phyloP scores from a whole-genome alignment of 2,113 vertebrate species.

The Triplophysa siluroides region DNA sequence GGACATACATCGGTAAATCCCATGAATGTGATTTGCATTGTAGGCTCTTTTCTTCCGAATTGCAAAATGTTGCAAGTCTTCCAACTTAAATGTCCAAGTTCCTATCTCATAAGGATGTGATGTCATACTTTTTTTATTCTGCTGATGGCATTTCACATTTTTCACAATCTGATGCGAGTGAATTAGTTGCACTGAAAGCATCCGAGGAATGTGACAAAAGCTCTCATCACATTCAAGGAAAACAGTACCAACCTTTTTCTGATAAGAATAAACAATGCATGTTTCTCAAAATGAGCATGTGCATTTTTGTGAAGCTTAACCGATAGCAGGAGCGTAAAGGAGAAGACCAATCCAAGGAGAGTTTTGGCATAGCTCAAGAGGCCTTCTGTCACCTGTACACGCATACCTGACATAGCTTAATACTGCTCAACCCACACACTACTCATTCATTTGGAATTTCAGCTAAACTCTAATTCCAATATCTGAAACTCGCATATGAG shows the following conservation, averaged over 20 bases:
- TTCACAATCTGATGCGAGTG: not conserved
- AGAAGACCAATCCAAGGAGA: not conserved
- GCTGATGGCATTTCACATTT: not conserved
- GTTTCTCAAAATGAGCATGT: not conserved
- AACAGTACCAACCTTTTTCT: not conserved
- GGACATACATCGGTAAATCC: not conserved
- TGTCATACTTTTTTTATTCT: not conserved
- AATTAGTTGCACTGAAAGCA: not conserved
- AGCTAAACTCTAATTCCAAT: not conserved
- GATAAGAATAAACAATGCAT: not conserved
- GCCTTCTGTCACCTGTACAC: not conserved
- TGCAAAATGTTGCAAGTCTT: not conserved
- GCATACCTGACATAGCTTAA: not conserved
- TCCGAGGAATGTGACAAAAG: not conserved
- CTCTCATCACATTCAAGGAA: not conserved
- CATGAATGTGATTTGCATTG: not conserved
- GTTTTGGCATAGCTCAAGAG: not conserved
- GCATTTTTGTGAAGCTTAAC: not conserved
- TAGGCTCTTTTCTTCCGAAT: too few species aligned
- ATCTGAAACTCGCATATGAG: too few species aligned
- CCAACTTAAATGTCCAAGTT: too few species aligned
- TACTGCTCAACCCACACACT: not conserved
- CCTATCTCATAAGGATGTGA: too few species aligned
- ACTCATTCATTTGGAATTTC: constrained; percentile 4
- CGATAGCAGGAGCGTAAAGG: too few species aligned